phyloP scores from a whole-genome alignment of 2,888 invertebrate genomes.

The Seira ritae region DNA sequence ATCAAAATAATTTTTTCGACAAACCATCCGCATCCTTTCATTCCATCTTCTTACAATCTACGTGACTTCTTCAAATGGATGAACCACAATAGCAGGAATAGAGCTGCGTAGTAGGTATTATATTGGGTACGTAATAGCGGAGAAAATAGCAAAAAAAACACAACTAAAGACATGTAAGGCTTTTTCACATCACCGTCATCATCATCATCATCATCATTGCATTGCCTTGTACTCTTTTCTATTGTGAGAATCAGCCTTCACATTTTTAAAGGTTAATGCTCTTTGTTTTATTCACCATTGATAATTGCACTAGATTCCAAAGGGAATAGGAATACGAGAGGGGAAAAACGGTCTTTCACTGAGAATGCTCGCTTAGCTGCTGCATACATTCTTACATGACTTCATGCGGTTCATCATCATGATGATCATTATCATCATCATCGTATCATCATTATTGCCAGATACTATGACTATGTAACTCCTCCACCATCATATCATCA shows the following conservation, averaged over 20 bases:
- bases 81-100: not conserved
- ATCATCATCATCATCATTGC: not conserved
- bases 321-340: constrained; percentile 38
- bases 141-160: no score
- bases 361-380: no score
- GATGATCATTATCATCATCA: constrained; percentile 47
- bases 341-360: constrained; percentile 54
- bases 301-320: constrained; percentile 64
- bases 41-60: not conserved
- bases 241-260: constrained; percentile 56
- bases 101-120: not conserved
- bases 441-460: constrained; percentile 22
- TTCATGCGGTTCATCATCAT: constrained; percentile 55
- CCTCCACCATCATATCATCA: constrained; percentile 2
- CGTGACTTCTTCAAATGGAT: constrained; percentile 7
- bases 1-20: no score
- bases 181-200: no score
- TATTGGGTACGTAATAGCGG: not conserved
- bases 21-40: constrained; percentile 7
- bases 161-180: no score
- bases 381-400: constrained; percentile 29
- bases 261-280: constrained; percentile 65
- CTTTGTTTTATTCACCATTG: constrained; percentile 65
- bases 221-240: not conserved
- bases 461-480: no score